A percentile compares a stretch with the other conserved stretches of the same genome.
Evolutionary conservation across 2,797 vertebrate genomes (phyloP).

Genomic region (Poecile montanus): DNA sequence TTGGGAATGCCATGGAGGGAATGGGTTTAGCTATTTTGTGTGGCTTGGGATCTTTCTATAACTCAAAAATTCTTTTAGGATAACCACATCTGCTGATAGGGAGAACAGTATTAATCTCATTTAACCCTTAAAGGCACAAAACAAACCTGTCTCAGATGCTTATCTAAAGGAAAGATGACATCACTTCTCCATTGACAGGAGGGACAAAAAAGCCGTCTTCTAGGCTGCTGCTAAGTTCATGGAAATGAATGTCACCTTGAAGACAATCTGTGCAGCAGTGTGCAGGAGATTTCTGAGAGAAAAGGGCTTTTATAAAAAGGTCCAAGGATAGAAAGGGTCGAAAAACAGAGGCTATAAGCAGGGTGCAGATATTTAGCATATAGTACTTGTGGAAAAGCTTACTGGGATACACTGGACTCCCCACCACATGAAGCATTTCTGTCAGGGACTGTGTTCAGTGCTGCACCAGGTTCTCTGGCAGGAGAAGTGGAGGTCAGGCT

Average conservation of each 20-base stretch:
- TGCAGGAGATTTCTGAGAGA: not conserved
- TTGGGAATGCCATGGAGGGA: not conserved
- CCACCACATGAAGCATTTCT: not conserved
- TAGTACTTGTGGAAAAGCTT: not conserved
- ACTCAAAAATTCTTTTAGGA: not conserved
- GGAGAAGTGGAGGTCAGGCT: not conserved
- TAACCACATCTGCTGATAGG: not conserved
- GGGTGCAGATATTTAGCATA: not conserved
- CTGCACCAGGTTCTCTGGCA: not conserved
- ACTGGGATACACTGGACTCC: not conserved
- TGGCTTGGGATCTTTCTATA: not conserved
- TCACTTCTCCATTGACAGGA: not conserved
- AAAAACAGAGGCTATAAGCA: not conserved
- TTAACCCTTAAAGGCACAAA: not conserved
- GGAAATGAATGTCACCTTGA: not conserved
- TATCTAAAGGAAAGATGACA: not conserved
- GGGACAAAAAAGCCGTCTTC: not conserved
- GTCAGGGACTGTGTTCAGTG: accelerated
- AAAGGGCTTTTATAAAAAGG: not conserved
- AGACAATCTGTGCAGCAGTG: not conserved
- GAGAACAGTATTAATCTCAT: not conserved
- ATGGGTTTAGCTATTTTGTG: not conserved
- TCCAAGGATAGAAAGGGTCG: not conserved
- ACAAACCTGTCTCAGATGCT: not conserved
- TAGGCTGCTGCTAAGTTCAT: not conserved